Conservation (phyloP, 2,888 invertebrate species). For the Danaus chrysippus region DNA sequence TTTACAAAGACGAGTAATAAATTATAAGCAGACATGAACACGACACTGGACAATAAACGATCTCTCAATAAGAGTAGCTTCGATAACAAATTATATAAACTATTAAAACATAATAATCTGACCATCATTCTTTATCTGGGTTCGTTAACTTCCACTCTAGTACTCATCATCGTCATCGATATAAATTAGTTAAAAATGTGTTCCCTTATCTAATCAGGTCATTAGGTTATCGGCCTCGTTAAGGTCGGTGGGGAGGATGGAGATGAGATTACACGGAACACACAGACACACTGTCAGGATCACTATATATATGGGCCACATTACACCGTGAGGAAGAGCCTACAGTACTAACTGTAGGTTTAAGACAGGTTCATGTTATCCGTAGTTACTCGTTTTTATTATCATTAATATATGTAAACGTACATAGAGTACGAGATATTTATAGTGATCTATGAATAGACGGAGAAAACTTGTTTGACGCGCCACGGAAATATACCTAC, state of each 20-base stretch:
- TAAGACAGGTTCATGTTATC: too few relatives aligned
- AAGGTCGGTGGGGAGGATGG: slow-evolving; percentile 6
- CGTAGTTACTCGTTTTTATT: too few relatives aligned
- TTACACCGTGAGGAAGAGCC: slow-evolving; percentile 9
- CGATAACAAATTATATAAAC: not conserved
- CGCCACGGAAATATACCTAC: too few relatives aligned
- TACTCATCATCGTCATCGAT: slow-evolving; percentile 2
- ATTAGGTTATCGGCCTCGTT: slow-evolving; percentile 31
- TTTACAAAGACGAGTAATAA: too few relatives aligned
- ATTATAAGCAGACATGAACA: too few relatives aligned
- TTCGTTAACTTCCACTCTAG: slow-evolving; percentile 14
- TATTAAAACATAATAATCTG: not conserved
- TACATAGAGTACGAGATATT: too few relatives aligned
- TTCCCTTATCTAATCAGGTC: slow-evolving; percentile 26
- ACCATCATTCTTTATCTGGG: not conserved
- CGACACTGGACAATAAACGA: too few relatives aligned
- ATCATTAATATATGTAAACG: too few relatives aligned
- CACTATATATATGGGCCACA: slow-evolving; percentile 11
- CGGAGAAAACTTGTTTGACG: too few relatives aligned
- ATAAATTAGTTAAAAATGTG: slow-evolving; percentile 26
- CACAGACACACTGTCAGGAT: not conserved
- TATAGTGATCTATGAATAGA: too few relatives aligned
- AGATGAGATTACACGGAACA: not conserved
- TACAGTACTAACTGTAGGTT: too few relatives aligned
- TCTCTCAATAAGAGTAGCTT: too few relatives aligned